A percentile compares a stretch with the other conserved stretches of the same genome.
These are phyloP conservation scores for Pectinophora gossypiella DNA, from an alignment of 1,140 invertebrate genomes.

Conservation along the genomic window DNA sequence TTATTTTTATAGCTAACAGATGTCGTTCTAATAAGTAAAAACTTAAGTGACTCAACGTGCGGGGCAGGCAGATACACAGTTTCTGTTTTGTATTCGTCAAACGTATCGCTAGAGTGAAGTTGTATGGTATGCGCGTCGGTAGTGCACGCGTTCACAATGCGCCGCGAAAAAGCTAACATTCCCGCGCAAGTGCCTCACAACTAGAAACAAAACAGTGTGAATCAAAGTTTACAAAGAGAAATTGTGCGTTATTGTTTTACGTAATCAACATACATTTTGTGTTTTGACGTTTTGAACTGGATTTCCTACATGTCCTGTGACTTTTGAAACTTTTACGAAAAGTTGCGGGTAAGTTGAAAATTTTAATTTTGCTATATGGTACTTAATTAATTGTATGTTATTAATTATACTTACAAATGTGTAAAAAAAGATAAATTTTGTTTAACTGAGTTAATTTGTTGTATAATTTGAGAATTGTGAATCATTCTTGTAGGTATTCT, in stretches of 20 bases:
- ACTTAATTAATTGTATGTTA: background rate
- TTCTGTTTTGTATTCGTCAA: slow-evolving; percentile 60
- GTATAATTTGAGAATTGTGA: no score
- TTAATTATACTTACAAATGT: no score
- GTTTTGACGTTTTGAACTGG: slow-evolving; percentile 29
- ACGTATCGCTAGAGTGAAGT: slow-evolving; percentile 45
- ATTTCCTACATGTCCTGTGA: slow-evolving; percentile 20
- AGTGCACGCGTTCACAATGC: slow-evolving; percentile 42
- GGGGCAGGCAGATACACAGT: slow-evolving; percentile 7
- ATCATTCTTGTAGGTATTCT: no score
- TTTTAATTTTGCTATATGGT: slow-evolving; percentile 5
- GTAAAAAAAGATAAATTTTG: no score
- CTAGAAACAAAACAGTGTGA: slow-evolving; percentile 56
- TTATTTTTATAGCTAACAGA: slow-evolving; percentile 22
- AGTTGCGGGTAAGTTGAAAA: slow-evolving; percentile 39
- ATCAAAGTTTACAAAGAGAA: slow-evolving; percentile 43
- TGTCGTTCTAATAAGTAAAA: slow-evolving; percentile 17
- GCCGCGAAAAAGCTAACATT: slow-evolving; percentile 46
- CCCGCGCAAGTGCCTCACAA: slow-evolving; percentile 43
- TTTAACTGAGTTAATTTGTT: no score
- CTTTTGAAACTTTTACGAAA: background rate
- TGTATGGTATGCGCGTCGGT: slow-evolving; percentile 45
- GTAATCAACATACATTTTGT: slow-evolving; percentile 37
- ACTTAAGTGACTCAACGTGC: slow-evolving; percentile 26
- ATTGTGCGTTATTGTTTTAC: slow-evolving; percentile 50